A percentile compares a stretch with the other conserved stretches of the same genome.
Evolutionary conservation across 2,113 vertebrate genomes (phyloP).

Genomic region (Excalfactoria chinensis): DNA sequence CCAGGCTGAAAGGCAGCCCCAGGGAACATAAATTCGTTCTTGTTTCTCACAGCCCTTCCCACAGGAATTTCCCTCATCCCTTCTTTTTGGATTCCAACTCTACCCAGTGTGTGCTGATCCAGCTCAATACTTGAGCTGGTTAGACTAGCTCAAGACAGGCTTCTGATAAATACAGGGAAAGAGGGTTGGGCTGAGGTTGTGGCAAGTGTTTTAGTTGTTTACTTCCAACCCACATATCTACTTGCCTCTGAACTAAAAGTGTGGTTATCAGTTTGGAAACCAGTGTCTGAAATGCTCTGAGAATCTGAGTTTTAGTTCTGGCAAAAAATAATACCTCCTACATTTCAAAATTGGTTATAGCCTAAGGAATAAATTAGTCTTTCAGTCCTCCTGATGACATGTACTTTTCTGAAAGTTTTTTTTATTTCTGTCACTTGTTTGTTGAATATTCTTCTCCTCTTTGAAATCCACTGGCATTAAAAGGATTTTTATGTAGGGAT

Average conservation of each 20-base stretch:
- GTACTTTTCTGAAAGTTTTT: background rate
- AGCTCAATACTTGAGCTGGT: background rate
- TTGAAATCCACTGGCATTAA: background rate
- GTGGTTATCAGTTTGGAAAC: background rate
- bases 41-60: background rate
- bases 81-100: fast-evolving
- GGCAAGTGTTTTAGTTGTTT: background rate
- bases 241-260: background rate
- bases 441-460: background rate
- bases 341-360: background rate
- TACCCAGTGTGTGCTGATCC: fast-evolving
- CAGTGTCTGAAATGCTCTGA: background rate
- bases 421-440: background rate
- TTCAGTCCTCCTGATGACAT: background rate
- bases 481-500: background rate
- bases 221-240: background rate
- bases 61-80: background rate
- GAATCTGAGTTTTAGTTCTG: background rate
- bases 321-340: background rate
- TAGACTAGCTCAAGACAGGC: background rate
- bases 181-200: fast-evolving
- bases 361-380: background rate
- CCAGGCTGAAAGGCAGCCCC: background rate
- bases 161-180: background rate
- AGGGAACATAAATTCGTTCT: fast-evolving